A percentile compares a stretch with the other conserved stretches of the same genome.
phyloP scores from a whole-genome alignment of 1,140 invertebrate genomes.

The Leptinotarsa defecta region DNA sequence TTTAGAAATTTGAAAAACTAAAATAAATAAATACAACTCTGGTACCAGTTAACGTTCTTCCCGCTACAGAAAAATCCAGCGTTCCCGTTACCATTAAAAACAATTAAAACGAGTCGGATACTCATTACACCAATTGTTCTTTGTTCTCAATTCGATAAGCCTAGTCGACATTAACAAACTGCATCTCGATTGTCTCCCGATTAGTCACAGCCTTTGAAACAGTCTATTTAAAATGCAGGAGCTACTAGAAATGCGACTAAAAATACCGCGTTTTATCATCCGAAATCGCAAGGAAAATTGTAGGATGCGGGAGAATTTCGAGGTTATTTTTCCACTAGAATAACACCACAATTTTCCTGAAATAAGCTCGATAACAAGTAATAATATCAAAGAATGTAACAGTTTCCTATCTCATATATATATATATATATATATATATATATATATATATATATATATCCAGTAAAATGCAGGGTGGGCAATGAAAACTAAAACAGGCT shows the following conservation, averaged over 20 bases:
- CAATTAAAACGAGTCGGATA: too few species aligned
- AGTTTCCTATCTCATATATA: too few species aligned
- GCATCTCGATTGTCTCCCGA: neutral
- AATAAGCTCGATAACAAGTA: neutral
- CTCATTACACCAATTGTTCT: neutral
- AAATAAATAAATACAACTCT: too few species aligned
- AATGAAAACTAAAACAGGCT: too few species aligned
- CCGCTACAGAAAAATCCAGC: too few species aligned
- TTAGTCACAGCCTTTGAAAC: conserved; percentile 2
- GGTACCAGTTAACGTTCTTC: too few species aligned
- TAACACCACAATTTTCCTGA: too few species aligned
- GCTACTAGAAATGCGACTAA: neutral
- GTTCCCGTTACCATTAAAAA: too few species aligned
- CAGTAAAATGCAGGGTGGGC: too few species aligned
- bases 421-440: too few species aligned
- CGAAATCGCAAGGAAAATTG: neutral
- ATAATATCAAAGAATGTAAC: neutral
- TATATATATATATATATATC: too few species aligned
- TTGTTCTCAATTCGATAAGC: neutral
- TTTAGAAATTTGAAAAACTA: too few species aligned
- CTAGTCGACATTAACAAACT: neutral
- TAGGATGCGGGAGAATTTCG: neutral
- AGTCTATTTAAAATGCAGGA: neutral
- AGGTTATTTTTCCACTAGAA: neutral
- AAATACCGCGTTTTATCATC: neutral